These are phyloP conservation scores for Omphaloscelis lunosa DNA, from an alignment of 2,888 invertebrate genomes.

Conservation along the genomic window DNA sequence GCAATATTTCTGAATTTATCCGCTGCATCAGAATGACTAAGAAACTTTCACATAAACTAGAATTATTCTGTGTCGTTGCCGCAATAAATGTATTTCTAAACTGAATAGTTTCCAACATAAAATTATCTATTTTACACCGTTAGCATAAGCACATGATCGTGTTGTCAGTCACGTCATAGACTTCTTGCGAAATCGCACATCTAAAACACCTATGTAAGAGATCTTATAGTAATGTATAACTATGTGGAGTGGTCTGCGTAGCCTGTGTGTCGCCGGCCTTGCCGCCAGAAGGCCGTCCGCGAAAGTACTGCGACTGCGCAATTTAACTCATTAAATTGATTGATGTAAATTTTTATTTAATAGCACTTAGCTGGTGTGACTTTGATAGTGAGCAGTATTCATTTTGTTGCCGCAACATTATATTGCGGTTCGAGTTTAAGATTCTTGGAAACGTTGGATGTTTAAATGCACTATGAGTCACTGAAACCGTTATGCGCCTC, in stretches of 20 bases:
- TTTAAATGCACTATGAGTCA: constrained; percentile 41
- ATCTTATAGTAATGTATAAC: constrained; percentile 50
- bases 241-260: constrained; percentile 70
- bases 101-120: constrained; percentile 39
- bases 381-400: constrained; percentile 50
- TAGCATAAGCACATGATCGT: constrained; percentile 49
- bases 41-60: constrained; percentile 43
- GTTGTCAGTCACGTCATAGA: constrained; percentile 51
- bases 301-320: constrained; percentile 74
- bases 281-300: constrained; percentile 80
- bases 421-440: constrained; percentile 32
- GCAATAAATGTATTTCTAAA: constrained; percentile 46
- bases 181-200: constrained; percentile 56
- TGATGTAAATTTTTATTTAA: constrained; percentile 74
- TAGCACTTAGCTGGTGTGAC: constrained; percentile 67
- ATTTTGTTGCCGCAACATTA: constrained; percentile 46
- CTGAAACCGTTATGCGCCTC: constrained; percentile 22
- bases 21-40: constrained; percentile 25
- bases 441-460: constrained; percentile 4
- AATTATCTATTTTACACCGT: constrained; percentile 53
- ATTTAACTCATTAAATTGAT: constrained; percentile 75
- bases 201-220: constrained; percentile 47
- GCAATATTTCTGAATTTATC: constrained; percentile 42
- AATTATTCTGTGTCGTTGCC: constrained; percentile 45
- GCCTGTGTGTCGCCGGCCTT: constrained; percentile 87